Base-by-base conservation (phyloP, 2,797 vertebrate genomes). In the Caiman crocodilus region DNA sequence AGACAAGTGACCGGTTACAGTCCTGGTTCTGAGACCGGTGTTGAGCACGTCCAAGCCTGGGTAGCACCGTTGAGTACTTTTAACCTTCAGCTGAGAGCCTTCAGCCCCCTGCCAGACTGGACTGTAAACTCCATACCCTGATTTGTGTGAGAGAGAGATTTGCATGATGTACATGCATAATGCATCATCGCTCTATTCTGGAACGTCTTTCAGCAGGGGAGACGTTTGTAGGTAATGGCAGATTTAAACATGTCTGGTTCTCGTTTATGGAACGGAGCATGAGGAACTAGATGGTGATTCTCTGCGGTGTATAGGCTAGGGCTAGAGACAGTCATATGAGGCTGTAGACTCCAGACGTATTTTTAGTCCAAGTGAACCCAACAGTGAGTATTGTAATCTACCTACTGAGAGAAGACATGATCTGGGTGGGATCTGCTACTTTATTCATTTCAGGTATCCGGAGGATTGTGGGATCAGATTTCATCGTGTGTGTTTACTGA, bases 391-490 rank as follows among this genome's bases (percentile, higher is more conserved):
- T 85, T 90, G 2, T 3, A 7, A 5, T 59, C 56, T 84, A 69
- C 59, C 63, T 78, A 59, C 63, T 78, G 58, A 50, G 64, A 90
- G 35, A 59, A 67, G 74, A 50, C 82, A 76, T 67, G 89, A 89
- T 25, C 11, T 64, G 60, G 89, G 26, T 64, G 60, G 89, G 26
- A 71, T 87, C 28, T 59, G 58, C 26, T 86, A 82, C 89, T 94
- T 93, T 73, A 26, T 93, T 95, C 20, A 78, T 93, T 13, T 65
- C 20, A 35, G 20, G 82, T 69, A 20, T 58, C n/a, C 89, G 90
- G 92, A 87, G 65, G 77, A 92, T 57, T 0, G 1, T 35, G 59
- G 80, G 60, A 92, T 90, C 57, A 61, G 30, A 89, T 85, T 92
- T 76, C 87, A 82, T 35, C 30, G 25, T 79, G 77, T 21, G 20